Evolutionary conservation across 1,140 invertebrate genomes (phyloP), one percentile per base, ranked within the genome.

Genomic region (Drosophila nigrodunni): DNA sequence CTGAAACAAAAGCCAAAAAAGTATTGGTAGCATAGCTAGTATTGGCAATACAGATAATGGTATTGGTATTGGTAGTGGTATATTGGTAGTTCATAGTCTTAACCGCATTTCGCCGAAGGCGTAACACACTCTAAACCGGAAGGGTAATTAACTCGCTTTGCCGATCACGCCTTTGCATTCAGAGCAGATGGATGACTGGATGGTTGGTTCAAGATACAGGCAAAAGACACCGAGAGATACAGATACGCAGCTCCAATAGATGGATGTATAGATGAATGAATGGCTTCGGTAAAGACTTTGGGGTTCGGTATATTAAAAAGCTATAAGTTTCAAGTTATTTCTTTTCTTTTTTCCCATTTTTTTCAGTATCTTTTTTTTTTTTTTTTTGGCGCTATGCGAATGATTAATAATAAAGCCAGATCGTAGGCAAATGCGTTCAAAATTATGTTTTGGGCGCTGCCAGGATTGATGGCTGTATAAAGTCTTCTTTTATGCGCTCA

Each of bases 71-170:
- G 49, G 76, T 77, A 68, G 54, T 55, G 64, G 50, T 52, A 73
- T 81, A 78, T 77, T 61, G 57, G 69, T 67, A 87, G 68, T 73
- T 73, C 65, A 83, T 78, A 83, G 86, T 85, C 73, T 89, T 90
- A 90, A 90, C 85, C 85, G 86, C 85, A 89, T 89, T 89, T 89
- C 85, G 85, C 85, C 85, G 69, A 74, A 78, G 89, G 89, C 89
- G 89, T 91, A 83, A 91, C 89, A 86, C 90, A 91, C 85, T 89
- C 85, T 89, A 90, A 89, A 90, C 89, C 89, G 90, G 89, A 91
- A 91, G 89, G 89, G 89, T 91, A 91, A 91, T 91, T 91, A 91
- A 90, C 89, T 91, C 89, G 90, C 89, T 74, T 91, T 90, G 90
- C 85, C 79, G 82, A 91, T 91, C 89, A 90, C 89, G 86, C 78